phyloP scores from a whole-genome alignment of 2,797 vertebrate species.

The Myotis planiceps region DNA sequence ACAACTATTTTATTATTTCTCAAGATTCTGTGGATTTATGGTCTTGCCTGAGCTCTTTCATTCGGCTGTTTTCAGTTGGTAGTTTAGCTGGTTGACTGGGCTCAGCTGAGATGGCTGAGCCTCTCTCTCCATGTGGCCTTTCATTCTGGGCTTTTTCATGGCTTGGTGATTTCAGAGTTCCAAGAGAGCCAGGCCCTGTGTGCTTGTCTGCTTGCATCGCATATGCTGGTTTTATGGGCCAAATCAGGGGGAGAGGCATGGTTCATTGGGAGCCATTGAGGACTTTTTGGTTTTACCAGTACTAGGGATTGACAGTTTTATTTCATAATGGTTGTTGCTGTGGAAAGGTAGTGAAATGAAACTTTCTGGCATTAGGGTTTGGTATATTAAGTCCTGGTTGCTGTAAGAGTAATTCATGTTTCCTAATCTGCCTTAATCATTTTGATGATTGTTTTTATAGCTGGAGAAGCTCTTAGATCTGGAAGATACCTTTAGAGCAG shows the following conservation, averaged over 20 bases:
- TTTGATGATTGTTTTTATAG: slow-evolving; percentile 60
- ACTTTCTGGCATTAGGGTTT: background rate
- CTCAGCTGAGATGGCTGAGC: background rate
- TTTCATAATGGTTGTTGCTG: slow-evolving; percentile 18
- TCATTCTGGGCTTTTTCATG: slow-evolving; percentile 27
- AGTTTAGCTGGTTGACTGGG: background rate
- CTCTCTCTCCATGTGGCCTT: background rate
- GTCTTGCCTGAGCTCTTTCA: background rate
- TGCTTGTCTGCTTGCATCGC: background rate
- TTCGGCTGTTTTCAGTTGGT: background rate
- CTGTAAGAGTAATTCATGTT: slow-evolving; percentile 5
- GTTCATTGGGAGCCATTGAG: background rate
- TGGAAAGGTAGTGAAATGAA: slow-evolving; percentile 41
- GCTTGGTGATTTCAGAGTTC: slow-evolving; percentile 14
- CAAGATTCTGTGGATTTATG: background rate
- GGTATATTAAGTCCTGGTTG: background rate
- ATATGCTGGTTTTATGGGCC: background rate
- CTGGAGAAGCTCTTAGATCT: slow-evolving; percentile 27
- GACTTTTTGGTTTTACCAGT: slow-evolving; percentile 8
- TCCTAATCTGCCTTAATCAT: background rate
- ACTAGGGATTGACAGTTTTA: background rate
- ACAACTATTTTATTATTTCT: slow-evolving; percentile 19
- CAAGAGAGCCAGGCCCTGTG: background rate
- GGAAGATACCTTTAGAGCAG: background rate
- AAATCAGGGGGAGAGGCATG: background rate